A percentile compares a stretch with the other conserved stretches of the same genome.
phyloP scores from a whole-genome alignment of 2,888 invertebrate genomes.

The Ormyrus labotus region DNA sequence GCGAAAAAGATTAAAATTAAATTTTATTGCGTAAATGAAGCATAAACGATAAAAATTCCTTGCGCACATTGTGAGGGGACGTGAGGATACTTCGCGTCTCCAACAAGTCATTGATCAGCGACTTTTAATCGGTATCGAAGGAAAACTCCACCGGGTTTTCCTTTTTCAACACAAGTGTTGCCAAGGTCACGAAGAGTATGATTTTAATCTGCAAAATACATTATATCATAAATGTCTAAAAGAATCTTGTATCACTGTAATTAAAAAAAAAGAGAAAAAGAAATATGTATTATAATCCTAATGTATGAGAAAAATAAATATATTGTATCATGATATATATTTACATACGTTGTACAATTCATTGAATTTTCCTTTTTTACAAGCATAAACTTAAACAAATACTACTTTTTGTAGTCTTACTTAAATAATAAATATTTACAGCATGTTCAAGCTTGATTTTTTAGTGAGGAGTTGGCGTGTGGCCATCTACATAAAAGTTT shows the following conservation, averaged over 20 bases:
- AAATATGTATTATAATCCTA: conserved; percentile 70
- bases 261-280: conserved; percentile 62
- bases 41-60: conserved; percentile 22
- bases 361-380: not conserved
- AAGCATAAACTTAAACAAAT: conserved; percentile 15
- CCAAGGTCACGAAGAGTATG: conserved; percentile 63
- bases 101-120: conserved; percentile 9
- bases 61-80: not conserved
- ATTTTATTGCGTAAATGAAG: conserved; percentile 20
- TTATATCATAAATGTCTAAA: conserved; percentile 74
- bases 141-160: conserved; percentile 58
- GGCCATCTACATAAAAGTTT: conserved; percentile 99
- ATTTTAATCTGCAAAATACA: conserved; percentile 69
- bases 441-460: not conserved
- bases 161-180: conserved; percentile 64
- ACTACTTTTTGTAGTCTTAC: conserved; percentile 24
- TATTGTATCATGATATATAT: conserved; percentile 68
- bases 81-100: not conserved
- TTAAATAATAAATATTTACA: conserved; percentile 36
- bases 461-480: conserved; percentile 95
- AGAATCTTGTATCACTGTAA: conserved; percentile 72
- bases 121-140: conserved; percentile 3
- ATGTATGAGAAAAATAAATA: conserved; percentile 71
- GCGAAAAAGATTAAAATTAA: conserved; percentile 4
- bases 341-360: conserved; percentile 26